Evolutionary conservation across 2,888 invertebrate genomes (phyloP), one percentile per base, ranked within the genome.

Genomic region (Horisme vitalbata): DNA sequence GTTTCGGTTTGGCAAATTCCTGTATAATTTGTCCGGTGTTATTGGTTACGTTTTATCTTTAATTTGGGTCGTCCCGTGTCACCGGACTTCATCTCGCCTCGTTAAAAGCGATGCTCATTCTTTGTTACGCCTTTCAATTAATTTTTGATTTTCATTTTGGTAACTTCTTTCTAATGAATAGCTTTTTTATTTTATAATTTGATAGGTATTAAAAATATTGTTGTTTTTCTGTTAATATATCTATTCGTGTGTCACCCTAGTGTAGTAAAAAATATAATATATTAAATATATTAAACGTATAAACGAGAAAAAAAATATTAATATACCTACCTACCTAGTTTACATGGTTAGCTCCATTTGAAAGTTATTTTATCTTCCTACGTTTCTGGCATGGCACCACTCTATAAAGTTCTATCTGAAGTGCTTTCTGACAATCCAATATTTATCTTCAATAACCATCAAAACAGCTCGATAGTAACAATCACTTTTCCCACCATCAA

Each of bases 1-100:
- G 68, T 68, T 70, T 68, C 74, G 78, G 71, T 79, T 77, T 66
- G 53, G 66, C 65, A 54, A 78, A 77, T 69, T 72, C 69, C 63
- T 68, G 69, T 68, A 78, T 78, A 81, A 82, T 83, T 83, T 78
- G 79, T 77, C 70, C 63, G 58, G 63, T 63, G 71, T 75, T 82
- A 81, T 79, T 71, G 67, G 75, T 68, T 63, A 63, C 72, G 75
- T 79, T 84, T 79, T 81, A 81, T 83, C 79, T 83, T 83, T 82
- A 79, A 85, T 85, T 80, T 68, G 76, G 80, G 75, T 73, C 74
- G 68, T 64, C 71, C 72, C 65, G 64, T 68, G 69, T 73, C 71
- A 69, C 63, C 61, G 62, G 68, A 68, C 71, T 75, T 74, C 68
- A 70, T 75, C 75, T 72, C 63, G 59, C 60, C 63, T 66, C 70